These are phyloP conservation scores for Ridgeia piscesae DNA, from an alignment of 1,140 invertebrate species.

Conservation along the genomic window DNA sequence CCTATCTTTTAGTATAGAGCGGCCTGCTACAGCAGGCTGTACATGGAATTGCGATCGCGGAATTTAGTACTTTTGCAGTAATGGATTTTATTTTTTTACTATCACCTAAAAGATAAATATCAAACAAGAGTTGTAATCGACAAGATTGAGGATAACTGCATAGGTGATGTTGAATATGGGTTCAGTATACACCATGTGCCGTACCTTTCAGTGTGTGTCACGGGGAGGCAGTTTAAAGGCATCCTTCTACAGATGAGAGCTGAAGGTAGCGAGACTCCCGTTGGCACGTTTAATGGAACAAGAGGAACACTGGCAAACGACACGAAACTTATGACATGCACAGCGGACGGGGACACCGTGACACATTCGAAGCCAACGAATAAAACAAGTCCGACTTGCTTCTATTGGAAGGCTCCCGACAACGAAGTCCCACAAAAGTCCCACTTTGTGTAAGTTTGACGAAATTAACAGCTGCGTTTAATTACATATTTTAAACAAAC, in stretches of 20 bases:
- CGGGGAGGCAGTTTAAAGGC: neutral
- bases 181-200: neutral
- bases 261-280: neutral
- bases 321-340: neutral
- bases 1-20: too few relatives aligned
- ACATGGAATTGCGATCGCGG: too few relatives aligned
- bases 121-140: too few relatives aligned
- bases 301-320: neutral
- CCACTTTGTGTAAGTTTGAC: neutral
- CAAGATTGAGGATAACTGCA: too few relatives aligned
- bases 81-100: too few relatives aligned
- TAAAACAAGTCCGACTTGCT: neutral
- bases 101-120: too few relatives aligned
- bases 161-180: too few relatives aligned
- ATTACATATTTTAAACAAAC: neutral
- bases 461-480: neutral
- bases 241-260: neutral
- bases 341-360: neutral
- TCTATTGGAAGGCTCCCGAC: neutral
- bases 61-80: too few relatives aligned
- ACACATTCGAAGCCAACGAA: neutral
- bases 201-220: neutral
- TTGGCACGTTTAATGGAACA: neutral
- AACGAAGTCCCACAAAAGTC: neutral
- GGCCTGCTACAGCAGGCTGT: too few relatives aligned